Conservation (phyloP, 1,140 invertebrate species). For the Lithobius niger region DNA sequence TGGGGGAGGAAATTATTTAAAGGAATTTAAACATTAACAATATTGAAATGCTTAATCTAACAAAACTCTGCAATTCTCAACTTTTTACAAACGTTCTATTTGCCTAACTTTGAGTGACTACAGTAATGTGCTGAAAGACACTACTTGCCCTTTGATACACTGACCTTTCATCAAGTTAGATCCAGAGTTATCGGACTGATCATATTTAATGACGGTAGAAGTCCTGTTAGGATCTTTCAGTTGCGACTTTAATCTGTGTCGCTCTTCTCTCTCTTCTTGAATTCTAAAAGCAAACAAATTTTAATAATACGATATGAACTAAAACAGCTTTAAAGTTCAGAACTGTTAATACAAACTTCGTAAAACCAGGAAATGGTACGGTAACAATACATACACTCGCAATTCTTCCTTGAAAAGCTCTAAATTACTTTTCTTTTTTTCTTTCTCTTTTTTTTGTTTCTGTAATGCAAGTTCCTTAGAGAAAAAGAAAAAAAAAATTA, state of each 20-base stretch:
- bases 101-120: too few species aligned
- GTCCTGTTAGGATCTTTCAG: conserved; percentile 32
- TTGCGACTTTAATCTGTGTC: conserved; percentile 51
- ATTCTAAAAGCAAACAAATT: conserved; percentile 45
- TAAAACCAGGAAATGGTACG: not conserved
- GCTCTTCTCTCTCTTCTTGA: conserved; percentile 91
- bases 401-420: conserved; percentile 94
- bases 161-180: too few species aligned
- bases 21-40: too few species aligned
- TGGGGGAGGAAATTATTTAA: too few species aligned
- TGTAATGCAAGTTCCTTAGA: too few species aligned
- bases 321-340: not conserved
- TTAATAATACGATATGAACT: not conserved
- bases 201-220: conserved; percentile 22
- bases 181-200: not conserved
- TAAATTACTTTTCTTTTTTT: conserved; percentile 93
- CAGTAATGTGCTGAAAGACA: too few species aligned
- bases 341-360: not conserved
- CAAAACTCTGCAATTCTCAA: too few species aligned
- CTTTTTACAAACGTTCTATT: too few species aligned
- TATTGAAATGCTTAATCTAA: too few species aligned
- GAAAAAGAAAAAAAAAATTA: conserved; percentile 7
- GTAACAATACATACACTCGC: conserved; percentile 46
- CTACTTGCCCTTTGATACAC: too few species aligned
- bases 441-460: conserved; percentile 67